These are phyloP conservation scores for Lamprotornis superbus DNA, from an alignment of 2,113 vertebrate genomes.

Conservation along the genomic window DNA sequence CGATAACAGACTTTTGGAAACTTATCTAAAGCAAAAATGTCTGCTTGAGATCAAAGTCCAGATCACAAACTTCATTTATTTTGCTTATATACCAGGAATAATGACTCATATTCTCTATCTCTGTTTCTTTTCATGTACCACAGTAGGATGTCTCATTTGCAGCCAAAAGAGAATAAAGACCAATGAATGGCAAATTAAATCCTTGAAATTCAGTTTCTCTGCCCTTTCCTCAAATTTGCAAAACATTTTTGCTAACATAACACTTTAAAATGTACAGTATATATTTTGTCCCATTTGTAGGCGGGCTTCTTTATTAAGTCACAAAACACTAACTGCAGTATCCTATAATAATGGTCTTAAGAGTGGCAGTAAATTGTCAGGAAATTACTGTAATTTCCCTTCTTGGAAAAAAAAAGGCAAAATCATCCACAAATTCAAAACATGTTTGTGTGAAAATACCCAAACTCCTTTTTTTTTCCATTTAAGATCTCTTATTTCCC, in stretches of 20 bases:
- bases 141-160: background rate
- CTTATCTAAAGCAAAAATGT: conserved; percentile 4
- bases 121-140: background rate
- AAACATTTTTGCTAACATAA: background rate
- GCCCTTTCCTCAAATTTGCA: background rate
- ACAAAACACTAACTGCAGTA: background rate
- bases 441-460: background rate
- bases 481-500: background rate
- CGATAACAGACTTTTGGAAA: background rate
- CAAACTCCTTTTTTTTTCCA: background rate
- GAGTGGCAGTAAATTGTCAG: background rate
- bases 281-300: background rate
- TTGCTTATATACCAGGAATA: background rate
- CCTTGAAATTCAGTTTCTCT: background rate
- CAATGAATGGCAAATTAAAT: background rate
- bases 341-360: background rate
- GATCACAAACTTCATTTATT: background rate
- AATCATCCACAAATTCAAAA: conserved; percentile 10
- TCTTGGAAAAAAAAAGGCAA: background rate
- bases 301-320: conserved; percentile 14
- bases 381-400: conserved; percentile 38
- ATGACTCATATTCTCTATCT: background rate
- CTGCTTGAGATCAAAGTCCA: conserved; percentile 34
- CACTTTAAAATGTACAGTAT: background rate
- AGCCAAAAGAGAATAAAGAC: background rate